These are phyloP conservation scores for Sminthurides bifidus DNA, from an alignment of 1,140 invertebrate genomes.

Conservation along the genomic window DNA sequence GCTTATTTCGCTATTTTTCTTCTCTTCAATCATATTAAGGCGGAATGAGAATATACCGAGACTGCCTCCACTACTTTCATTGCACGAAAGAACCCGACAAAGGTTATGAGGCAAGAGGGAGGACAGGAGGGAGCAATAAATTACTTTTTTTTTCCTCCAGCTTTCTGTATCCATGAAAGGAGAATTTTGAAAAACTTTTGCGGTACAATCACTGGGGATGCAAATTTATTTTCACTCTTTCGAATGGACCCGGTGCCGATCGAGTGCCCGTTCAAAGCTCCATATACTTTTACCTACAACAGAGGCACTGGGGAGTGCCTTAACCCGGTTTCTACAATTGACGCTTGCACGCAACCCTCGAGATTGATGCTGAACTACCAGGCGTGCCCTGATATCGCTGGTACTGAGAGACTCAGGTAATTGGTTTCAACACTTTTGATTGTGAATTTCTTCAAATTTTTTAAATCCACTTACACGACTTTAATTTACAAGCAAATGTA, in stretches of 20 bases:
- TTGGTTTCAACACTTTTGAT: too few relatives aligned
- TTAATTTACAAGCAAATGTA: too few relatives aligned
- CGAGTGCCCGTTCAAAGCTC: conserved; percentile 66
- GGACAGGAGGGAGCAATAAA: too few relatives aligned
- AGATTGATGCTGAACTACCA: conserved; percentile 72
- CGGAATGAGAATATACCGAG: background rate
- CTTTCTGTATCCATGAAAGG: conserved; percentile 57
- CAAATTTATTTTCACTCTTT: conserved; percentile 76
- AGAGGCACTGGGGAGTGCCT: conserved; percentile 61
- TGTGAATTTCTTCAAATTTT: too few relatives aligned
- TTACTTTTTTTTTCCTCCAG: conserved; percentile 43
- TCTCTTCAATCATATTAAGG: background rate
- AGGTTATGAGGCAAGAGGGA: background rate
- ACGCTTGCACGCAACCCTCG: conserved; percentile 69
- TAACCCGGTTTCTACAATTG: conserved; percentile 59
- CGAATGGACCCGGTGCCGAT: conserved; percentile 63
- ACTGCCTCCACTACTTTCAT: background rate
- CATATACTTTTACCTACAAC: conserved; percentile 74
- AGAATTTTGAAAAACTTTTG: conserved; percentile 64
- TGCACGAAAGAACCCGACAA: background rate
- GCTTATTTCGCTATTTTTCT: conserved; percentile 24
- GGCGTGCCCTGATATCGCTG: conserved; percentile 76
- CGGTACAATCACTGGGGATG: conserved; percentile 73
- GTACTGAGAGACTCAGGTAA: conserved; percentile 49
- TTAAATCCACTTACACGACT: too few relatives aligned